Evolutionary conservation across 1,140 invertebrate genomes (phyloP).

Genomic region (Drepana arcuata): DNA sequence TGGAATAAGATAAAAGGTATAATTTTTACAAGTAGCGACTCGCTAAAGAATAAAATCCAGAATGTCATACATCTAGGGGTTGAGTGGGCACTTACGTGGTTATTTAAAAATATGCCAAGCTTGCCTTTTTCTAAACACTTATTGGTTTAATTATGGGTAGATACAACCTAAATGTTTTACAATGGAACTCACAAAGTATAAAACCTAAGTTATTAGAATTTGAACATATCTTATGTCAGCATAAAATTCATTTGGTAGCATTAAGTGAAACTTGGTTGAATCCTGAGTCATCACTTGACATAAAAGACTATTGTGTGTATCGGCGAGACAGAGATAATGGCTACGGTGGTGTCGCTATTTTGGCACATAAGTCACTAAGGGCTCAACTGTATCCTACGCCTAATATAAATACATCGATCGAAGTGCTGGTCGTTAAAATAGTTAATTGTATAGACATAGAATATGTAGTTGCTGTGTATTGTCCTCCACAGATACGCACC

Average conservation of each 20-base stretch:
- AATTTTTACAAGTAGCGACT: not conserved
- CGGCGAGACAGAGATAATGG: slow-evolving; percentile 3
- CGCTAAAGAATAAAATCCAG: not conserved
- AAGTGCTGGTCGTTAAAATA: slow-evolving; percentile 4
- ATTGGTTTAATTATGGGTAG: not conserved
- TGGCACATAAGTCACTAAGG: slow-evolving; percentile 1
- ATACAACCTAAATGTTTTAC: slow-evolving; percentile 9
- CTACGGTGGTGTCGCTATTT: slow-evolving; percentile 11
- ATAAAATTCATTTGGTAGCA: slow-evolving; percentile 9
- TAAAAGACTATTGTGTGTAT: slow-evolving; percentile 6
- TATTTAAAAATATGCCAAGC: not conserved
- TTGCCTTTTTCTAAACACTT: not conserved
- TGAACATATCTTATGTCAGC: slow-evolving; percentile 3
- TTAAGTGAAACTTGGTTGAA: slow-evolving; percentile 15
- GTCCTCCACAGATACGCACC: not conserved
- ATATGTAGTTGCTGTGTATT: slow-evolving; percentile 11
- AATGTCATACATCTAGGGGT: not conserved
- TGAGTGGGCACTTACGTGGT: not conserved
- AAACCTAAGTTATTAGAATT: slow-evolving; percentile 4
- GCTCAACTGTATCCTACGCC: not conserved
- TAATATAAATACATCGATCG: slow-evolving; percentile 1
- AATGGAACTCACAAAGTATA: slow-evolving; percentile 16
- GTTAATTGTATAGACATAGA: slow-evolving; percentile 7
- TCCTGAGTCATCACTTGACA: not conserved
- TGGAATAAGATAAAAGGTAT: too few species aligned